Evolutionary conservation across 2,113 vertebrate species (phyloP), one percentile per base, ranked within the genome.

Genomic region (Australoheros scitulus): DNA sequence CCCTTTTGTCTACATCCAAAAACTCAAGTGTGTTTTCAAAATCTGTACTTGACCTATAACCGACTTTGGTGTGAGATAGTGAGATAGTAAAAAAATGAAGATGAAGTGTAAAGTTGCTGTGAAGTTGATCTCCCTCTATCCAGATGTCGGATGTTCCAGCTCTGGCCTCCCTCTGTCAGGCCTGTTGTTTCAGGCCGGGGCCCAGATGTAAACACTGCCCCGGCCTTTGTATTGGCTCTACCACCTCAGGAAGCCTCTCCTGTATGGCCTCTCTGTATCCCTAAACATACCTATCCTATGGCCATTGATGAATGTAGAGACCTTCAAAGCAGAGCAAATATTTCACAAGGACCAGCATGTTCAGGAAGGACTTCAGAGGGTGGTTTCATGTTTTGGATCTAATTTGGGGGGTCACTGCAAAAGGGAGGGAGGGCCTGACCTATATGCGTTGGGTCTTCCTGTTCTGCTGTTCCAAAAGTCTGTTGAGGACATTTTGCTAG

Each of bases 181-280:
- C 59, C 89, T 95, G 95, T 96, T 96, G 94, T 95, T 95, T 95
- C 95, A 96, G 95, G 94, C 95, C 80, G 34, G 3, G 57, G 85
- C 87, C 93, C 93, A 96, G 92, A 94, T 94, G 91, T 95, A 95
- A 96, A 96, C 95, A 95, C 92, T 90, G 83, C 93, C 92, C 95
- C 94, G 95, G 96, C 86, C 93, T 96, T 96, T 96, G 95, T 96
- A 95, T 92, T 83, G 89, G 78, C 89, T 91, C 72, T 7, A 79
- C 82, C 81, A 85, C 86, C 87, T 92, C 94, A 94, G 94, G 95
- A 95, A 95, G 85, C 89, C 88, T 94, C 92, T 93, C 92, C 93
- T 92, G 92, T 93, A 94, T 91, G 92, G 89, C 81, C 90, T 83
- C 91, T 86, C 91, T 76, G 87, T 92, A 75, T 92, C 74, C 91